A percentile compares a stretch with the other conserved stretches of the same genome.
phyloP scores from a whole-genome alignment of 1,140 invertebrate species.

The Orussus abietinus region DNA sequence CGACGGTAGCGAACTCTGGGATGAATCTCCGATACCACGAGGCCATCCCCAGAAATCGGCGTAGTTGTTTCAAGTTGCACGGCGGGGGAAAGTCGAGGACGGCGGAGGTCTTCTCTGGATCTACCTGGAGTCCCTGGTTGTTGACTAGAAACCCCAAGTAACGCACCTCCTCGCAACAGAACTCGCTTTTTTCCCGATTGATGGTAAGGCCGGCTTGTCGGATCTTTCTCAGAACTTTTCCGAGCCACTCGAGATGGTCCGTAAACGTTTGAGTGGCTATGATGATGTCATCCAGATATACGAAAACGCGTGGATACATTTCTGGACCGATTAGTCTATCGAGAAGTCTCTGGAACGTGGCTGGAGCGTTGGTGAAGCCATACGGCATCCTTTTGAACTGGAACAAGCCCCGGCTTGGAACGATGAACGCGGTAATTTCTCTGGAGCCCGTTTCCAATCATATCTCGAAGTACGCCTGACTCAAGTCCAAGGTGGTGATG shows the following conservation, averaged over 20 bases:
- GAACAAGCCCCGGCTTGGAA: slow-evolving; percentile 26
- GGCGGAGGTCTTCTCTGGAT: slow-evolving; percentile 30
- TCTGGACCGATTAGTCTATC: slow-evolving; percentile 34
- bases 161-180: slow-evolving; percentile 29
- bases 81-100: slow-evolving; percentile 25
- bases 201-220: slow-evolving; percentile 22
- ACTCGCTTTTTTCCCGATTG: slow-evolving; percentile 34
- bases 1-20: too few relatives aligned
- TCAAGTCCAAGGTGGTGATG: slow-evolving; percentile 30
- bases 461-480: slow-evolving; percentile 37
- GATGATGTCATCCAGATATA: slow-evolving; percentile 36
- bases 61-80: slow-evolving; percentile 39
- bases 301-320: slow-evolving; percentile 26
- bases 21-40: too few relatives aligned
- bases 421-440: slow-evolving; percentile 41
- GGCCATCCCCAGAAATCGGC: too few relatives aligned
- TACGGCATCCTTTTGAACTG: slow-evolving; percentile 38
- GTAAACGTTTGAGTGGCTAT: slow-evolving; percentile 35
- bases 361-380: slow-evolving; percentile 39
- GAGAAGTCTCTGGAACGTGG: slow-evolving; percentile 39
- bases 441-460: slow-evolving; percentile 10
- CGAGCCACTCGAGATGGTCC: slow-evolving; percentile 29
- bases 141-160: slow-evolving; percentile 39
- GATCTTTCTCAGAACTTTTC: slow-evolving; percentile 18
- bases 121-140: slow-evolving; percentile 31